phyloP scores from a whole-genome alignment of 2,797 vertebrate genomes.

The Siniperca obscura region DNA sequence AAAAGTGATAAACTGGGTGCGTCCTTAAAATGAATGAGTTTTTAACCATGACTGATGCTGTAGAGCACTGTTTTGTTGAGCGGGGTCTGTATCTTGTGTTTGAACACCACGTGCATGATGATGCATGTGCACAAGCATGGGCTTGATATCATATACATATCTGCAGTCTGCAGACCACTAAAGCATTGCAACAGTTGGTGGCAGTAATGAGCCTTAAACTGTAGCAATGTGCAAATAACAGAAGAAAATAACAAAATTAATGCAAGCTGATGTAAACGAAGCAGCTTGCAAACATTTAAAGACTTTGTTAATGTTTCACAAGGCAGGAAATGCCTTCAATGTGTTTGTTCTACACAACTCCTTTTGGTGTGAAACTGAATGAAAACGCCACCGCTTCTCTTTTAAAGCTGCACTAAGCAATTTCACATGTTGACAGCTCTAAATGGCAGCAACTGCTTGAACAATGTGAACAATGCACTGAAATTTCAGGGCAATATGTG shows the following conservation, averaged over 20 bases:
- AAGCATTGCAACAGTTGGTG: not conserved
- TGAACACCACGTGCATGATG: too few relatives aligned
- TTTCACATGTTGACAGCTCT: not conserved
- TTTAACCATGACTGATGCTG: too few relatives aligned
- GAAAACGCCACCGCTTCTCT: not conserved
- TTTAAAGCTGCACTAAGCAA: not conserved
- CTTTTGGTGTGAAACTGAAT: not conserved
- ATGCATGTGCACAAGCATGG: not conserved
- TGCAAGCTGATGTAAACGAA: not conserved
- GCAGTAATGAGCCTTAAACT: not conserved
- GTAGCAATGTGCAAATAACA: not conserved
- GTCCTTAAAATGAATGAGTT: too few relatives aligned
- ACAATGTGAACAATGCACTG: not conserved
- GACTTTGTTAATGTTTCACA: not conserved
- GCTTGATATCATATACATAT: not conserved
- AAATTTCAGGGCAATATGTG: too few relatives aligned
- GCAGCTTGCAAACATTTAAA: not conserved
- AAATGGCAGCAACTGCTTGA: constrained; percentile 3
- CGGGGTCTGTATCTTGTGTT: not conserved
- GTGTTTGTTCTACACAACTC: not conserved
- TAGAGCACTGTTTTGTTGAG: not conserved
- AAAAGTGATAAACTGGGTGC: not conserved
- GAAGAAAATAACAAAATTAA: not conserved
- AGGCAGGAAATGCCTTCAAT: not conserved
- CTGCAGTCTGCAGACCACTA: not conserved